Percentiles rank a stretch among this genome's conserved stretches.
Evolutionary conservation across 2,888 invertebrate species (phyloP).

Genomic region (Eremobia ochroleuca): DNA sequence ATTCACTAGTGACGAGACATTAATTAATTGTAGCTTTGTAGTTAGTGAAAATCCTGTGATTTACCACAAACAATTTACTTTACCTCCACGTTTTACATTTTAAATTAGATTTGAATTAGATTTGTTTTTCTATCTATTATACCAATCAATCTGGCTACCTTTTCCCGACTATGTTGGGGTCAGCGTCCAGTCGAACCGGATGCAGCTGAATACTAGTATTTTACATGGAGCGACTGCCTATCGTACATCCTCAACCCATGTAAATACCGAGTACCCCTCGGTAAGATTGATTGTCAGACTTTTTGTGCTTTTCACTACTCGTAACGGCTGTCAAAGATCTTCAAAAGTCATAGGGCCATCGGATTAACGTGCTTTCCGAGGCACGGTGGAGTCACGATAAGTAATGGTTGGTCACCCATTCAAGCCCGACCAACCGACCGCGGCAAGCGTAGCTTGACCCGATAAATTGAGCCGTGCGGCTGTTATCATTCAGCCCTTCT

Average conservation of each 20-base stretch:
- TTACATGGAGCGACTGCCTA: too few species aligned
- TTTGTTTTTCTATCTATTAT: background rate
- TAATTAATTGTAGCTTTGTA: background rate
- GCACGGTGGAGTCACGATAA: too few species aligned
- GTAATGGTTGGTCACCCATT: background rate
- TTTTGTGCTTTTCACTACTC: too few species aligned
- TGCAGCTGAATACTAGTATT: too few species aligned
- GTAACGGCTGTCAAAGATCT: too few species aligned
- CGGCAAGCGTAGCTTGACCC: background rate
- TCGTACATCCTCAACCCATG: too few species aligned
- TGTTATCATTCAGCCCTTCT: background rate
- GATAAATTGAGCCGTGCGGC: background rate
- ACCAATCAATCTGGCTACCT: background rate
- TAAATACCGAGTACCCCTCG: too few species aligned
- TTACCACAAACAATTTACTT: background rate
- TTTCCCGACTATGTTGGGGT: too few species aligned
- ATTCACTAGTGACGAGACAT: background rate
- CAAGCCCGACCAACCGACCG: background rate
- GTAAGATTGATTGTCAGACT: background rate
- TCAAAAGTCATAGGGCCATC: background rate
- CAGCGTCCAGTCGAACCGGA: too few species aligned
- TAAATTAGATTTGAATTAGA: too few species aligned
- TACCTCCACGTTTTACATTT: background rate
- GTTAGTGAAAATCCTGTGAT: background rate
- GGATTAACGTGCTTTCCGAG: background rate